Evolutionary conservation across 2,797 vertebrate species (phyloP), one percentile per base, ranked within the genome.

Genomic region (Phoeniculus purpureus): DNA sequence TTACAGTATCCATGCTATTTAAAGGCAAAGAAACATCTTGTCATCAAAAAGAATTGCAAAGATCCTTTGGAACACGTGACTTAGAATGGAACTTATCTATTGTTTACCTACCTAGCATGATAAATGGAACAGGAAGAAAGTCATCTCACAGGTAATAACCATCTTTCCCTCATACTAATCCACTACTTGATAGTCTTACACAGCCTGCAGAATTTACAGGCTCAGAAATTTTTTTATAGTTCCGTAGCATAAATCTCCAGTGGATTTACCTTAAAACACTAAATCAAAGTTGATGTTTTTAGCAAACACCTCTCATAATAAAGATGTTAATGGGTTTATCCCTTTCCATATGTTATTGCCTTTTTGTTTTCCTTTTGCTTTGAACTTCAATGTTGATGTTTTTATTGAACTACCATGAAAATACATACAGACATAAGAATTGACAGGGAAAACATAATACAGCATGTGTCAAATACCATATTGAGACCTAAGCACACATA

Each of bases 281-380:
- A 90, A 85, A 94, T 66, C 66, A 92, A 85, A 92, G 70, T 45
- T 70, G 75, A 90, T 50, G 16, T 54, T 91, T 90, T 88, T 40
- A 81, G 37, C 48, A 90, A 87, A 61, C 20, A 80, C 19, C 7
- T 11, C 6, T 60, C 40, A 47, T 82, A 80, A 87, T 81, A 66
- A 88, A 78, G 50, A 75, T 59, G 32, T 68, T 85, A 77, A 87
- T 68, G 10, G 26, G 2, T 60, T 92, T 87, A 81, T 81, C 50
- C 52, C 15, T 87, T 78, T 72, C 72, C 34, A 54, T 87, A 81
- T 89, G 78, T 71, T 90, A 52, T 81, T 92, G n/a, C 7, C 52
- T 31, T 31, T 70, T 80, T 85, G 34, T 9, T 80, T 91, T 75
- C 62, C 3, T 12, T 83, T 93, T 70, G 25, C 21, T 84, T 67